These are phyloP conservation scores for Scolopax bukidnonensis DNA, from an alignment of 2,797 vertebrate genomes.

Conservation along the genomic window DNA sequence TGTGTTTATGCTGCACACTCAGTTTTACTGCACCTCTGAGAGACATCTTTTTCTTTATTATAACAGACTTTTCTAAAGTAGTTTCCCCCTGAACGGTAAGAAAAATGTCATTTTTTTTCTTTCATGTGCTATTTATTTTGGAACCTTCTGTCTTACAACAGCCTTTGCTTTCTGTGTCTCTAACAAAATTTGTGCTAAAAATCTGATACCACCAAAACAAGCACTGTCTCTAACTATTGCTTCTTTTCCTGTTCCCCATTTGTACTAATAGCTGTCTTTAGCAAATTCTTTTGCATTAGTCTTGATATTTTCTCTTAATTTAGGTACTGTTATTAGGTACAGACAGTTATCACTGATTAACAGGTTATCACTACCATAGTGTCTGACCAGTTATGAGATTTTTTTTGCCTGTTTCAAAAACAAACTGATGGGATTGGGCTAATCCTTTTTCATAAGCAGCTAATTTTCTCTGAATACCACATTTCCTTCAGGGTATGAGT, in stretches of 20 bases:
- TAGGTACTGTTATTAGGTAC: neutral
- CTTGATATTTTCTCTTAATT: neutral
- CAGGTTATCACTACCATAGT: fast-evolving
- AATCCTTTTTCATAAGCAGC: neutral
- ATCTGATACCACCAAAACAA: neutral
- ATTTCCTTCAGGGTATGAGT: neutral
- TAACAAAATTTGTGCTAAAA: neutral
- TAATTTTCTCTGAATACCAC: neutral
- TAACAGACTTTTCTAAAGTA: neutral
- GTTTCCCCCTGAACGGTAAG: neutral
- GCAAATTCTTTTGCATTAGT: neutral
- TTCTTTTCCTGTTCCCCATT: neutral
- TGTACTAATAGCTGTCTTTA: neutral
- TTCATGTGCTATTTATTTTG: neutral
- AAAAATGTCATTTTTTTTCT: neutral
- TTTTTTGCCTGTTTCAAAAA: neutral
- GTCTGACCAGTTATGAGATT: neutral
- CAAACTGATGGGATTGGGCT: neutral
- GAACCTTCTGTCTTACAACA: neutral
- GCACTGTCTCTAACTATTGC: neutral
- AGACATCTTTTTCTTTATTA: neutral
- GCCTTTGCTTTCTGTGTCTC: neutral
- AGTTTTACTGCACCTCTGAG: neutral
- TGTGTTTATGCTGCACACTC: neutral
- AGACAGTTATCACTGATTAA: neutral